Evolutionary conservation across 2,113 vertebrate species (phyloP).

Genomic region (Theristicus caerulescens): DNA sequence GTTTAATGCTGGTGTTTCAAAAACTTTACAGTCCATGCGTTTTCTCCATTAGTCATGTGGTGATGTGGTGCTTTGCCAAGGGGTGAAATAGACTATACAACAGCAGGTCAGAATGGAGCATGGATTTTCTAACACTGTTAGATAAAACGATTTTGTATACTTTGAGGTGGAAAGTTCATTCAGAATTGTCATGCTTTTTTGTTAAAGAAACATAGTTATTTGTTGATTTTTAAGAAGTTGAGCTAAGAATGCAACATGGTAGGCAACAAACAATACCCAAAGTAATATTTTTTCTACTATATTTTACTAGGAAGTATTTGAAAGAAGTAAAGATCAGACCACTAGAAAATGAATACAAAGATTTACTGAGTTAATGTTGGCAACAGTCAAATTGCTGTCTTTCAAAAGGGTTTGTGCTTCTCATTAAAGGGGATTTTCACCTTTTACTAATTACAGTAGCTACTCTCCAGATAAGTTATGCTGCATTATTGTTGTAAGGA

Average conservation of each 20-base stretch:
- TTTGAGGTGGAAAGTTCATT: constrained; percentile 60
- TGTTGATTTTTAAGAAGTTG: constrained; percentile 7
- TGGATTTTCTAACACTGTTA: constrained; percentile 54
- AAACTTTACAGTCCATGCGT: constrained; percentile 32
- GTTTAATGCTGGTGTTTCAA: constrained; percentile 38
- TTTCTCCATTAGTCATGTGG: constrained; percentile 44
- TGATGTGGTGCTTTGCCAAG: constrained; percentile 40
- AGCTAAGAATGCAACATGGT: neutral
- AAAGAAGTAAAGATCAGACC: neutral
- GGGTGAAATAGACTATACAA: constrained; percentile 18
- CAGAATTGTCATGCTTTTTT: constrained; percentile 48
- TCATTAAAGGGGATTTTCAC: neutral
- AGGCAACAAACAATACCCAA: neutral
- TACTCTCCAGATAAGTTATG: neutral
- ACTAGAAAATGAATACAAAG: neutral
- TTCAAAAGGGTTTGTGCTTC: neutral
- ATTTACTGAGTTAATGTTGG: neutral
- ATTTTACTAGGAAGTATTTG: neutral
- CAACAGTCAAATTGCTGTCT: neutral
- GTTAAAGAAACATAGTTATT: constrained; percentile 42
- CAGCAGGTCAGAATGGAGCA: constrained; percentile 28
- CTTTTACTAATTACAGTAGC: neutral
- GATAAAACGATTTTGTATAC: constrained; percentile 59
- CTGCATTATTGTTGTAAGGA: neutral
- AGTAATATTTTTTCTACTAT: neutral